Percentiles rank a stretch among this genome's conserved stretches.
phyloP scores from a whole-genome alignment of 2,113 vertebrate species.

The Naja naja region DNA sequence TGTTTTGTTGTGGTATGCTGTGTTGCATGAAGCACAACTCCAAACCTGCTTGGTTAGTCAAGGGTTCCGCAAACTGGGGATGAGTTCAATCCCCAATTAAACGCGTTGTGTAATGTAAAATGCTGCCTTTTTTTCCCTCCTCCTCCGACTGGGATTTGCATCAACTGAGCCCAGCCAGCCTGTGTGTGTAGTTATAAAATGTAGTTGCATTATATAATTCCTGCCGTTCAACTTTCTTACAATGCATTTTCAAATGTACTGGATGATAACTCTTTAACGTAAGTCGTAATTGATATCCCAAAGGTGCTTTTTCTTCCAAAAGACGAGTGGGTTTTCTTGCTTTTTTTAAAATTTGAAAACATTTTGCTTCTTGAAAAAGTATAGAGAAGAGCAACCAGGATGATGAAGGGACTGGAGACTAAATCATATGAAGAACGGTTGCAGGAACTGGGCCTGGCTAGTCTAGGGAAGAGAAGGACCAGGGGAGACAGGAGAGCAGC shows the following conservation, averaged over 20 bases:
- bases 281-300: not conserved
- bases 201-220: not conserved
- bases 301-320: not conserved
- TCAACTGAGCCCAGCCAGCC: not conserved
- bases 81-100: not conserved
- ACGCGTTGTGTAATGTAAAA: not conserved
- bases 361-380: not conserved
- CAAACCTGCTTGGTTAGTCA: not conserved
- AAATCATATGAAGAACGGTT: too few relatives aligned
- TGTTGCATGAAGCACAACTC: not conserved
- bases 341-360: not conserved
- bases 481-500: too few relatives aligned
- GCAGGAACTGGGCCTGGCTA: too few relatives aligned
- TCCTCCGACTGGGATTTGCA: too few relatives aligned
- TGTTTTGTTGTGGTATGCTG: not conserved
- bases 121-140: not conserved
- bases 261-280: not conserved
- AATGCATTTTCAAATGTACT: not conserved
- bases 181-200: not conserved
- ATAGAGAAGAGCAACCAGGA: too few relatives aligned
- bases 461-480: too few relatives aligned
- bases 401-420: too few relatives aligned
- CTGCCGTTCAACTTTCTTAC: not conserved
- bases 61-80: not conserved
- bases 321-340: not conserved